Percentiles rank a stretch among this genome's conserved stretches.
phyloP scores from a whole-genome alignment of 2,797 vertebrate species.

The Botia kubotai region DNA sequence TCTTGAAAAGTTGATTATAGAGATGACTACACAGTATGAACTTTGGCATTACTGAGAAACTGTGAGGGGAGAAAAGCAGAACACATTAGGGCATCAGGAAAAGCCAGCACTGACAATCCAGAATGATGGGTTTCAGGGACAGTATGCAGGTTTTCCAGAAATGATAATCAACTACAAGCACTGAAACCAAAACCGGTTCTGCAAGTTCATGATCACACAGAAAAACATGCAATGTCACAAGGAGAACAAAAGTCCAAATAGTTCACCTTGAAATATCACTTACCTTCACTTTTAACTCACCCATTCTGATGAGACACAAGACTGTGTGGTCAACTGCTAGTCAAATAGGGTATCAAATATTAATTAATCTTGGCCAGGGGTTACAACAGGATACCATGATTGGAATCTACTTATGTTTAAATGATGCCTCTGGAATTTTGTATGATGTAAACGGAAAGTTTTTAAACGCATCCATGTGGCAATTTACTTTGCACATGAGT shows the following conservation, averaged over 20 bases:
- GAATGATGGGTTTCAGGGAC: not conserved
- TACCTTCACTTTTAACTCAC: constrained; percentile 58
- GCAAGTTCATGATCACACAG: not conserved
- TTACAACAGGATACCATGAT: constrained; percentile 18
- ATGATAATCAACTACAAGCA: not conserved
- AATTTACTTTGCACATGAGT: constrained; percentile 16
- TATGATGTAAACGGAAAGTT: not conserved
- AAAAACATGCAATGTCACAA: not conserved
- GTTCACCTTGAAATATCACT: constrained; percentile 42
- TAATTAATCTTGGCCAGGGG: constrained; percentile 19
- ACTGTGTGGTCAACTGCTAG: not conserved
- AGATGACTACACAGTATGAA: not conserved
- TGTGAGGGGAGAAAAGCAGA: not conserved
- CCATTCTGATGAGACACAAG: constrained; percentile 30
- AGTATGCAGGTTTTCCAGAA: not conserved
- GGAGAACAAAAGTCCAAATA: constrained; percentile 10
- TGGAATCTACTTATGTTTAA: constrained; percentile 16
- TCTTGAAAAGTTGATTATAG: not conserved
- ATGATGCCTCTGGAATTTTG: not conserved
- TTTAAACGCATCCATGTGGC: constrained; percentile 12
- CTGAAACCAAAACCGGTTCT: not conserved
- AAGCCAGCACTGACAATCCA: constrained; percentile 1
- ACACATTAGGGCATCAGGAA: not conserved
- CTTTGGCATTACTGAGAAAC: not conserved
- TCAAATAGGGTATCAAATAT: constrained; percentile 11